Conservation (phyloP, 2,113 vertebrate species). For the Caracal caracal region DNA sequence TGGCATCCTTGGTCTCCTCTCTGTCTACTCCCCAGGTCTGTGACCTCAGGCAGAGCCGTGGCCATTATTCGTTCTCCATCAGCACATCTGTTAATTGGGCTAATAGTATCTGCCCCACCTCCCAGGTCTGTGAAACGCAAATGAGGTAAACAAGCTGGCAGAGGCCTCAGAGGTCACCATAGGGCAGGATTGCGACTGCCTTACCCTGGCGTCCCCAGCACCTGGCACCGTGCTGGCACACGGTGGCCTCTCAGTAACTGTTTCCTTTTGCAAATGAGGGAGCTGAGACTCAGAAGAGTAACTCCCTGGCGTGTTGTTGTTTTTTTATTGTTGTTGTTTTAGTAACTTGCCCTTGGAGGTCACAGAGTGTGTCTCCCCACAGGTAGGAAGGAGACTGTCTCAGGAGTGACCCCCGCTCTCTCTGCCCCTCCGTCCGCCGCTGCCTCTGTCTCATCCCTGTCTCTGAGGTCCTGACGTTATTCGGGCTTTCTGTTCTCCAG, state of each 20-base stretch:
- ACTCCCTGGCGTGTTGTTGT: neutral
- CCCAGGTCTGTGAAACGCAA: rapidly evolving
- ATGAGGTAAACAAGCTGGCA: too few species aligned
- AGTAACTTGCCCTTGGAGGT: neutral
- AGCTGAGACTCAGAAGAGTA: neutral
- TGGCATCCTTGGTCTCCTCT: neutral
- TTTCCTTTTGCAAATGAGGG: neutral
- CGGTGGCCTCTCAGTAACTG: neutral
- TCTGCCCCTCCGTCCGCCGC: neutral
- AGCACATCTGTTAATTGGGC: neutral
- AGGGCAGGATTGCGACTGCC: neutral
- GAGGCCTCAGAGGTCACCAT: neutral
- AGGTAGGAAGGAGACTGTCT: neutral
- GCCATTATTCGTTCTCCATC: neutral
- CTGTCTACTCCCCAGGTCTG: neutral
- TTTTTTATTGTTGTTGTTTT: too few species aligned
- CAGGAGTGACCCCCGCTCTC: neutral
- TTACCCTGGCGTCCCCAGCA: rapidly evolving
- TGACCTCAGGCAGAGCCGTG: neutral
- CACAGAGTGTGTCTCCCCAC: neutral
- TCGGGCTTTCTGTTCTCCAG: neutral
- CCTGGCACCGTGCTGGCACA: neutral
- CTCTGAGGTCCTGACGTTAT: neutral
- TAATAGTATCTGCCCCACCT: rapidly evolving
- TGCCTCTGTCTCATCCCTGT: neutral